phyloP scores from a whole-genome alignment of 2,888 invertebrate genomes.

The Lepas anatifera region DNA sequence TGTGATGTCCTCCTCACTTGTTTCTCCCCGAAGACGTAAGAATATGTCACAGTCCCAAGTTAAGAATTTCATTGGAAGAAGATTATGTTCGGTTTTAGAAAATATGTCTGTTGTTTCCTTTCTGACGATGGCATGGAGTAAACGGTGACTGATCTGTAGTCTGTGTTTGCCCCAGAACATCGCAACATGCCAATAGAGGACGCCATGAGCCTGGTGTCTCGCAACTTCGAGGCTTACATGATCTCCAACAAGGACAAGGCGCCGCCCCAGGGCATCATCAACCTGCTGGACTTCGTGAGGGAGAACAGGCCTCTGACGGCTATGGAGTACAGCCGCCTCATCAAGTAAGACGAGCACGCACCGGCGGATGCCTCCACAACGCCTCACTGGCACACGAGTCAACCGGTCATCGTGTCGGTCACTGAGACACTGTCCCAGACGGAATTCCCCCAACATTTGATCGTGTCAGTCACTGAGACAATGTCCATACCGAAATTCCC shows the following conservation, averaged over 20 bases:
- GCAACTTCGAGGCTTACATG: slow-evolving; percentile 50
- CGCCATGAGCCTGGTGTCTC: slow-evolving; percentile 61
- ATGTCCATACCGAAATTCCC: too few species aligned
- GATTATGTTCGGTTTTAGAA: too few species aligned
- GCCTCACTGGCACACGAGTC: too few species aligned
- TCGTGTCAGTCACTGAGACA: too few species aligned
- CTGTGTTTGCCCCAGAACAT: slow-evolving; percentile 60
- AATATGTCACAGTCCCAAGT: too few species aligned
- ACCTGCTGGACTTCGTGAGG: slow-evolving; percentile 62
- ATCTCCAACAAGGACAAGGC: slow-evolving; percentile 5
- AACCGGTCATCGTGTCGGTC: slow-evolving; percentile 58
- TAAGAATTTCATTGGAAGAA: too few species aligned
- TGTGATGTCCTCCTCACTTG: too few species aligned
- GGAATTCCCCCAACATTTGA: too few species aligned
- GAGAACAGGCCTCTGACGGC: slow-evolving; percentile 66
- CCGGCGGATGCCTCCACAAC: slow-evolving; percentile 58
- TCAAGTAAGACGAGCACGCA: slow-evolving; percentile 51
- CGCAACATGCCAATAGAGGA: slow-evolving; percentile 93
- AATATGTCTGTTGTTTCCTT: too few species aligned
- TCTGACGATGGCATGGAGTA: too few species aligned
- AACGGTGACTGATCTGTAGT: too few species aligned
- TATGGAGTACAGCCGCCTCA: slow-evolving; percentile 62
- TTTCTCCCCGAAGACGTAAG: too few species aligned
- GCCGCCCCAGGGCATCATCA: slow-evolving; percentile 45
- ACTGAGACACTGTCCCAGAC: slow-evolving; percentile 51